Base-by-base conservation (phyloP, 2,797 vertebrate genomes). In the Mergus octosetaceus region DNA sequence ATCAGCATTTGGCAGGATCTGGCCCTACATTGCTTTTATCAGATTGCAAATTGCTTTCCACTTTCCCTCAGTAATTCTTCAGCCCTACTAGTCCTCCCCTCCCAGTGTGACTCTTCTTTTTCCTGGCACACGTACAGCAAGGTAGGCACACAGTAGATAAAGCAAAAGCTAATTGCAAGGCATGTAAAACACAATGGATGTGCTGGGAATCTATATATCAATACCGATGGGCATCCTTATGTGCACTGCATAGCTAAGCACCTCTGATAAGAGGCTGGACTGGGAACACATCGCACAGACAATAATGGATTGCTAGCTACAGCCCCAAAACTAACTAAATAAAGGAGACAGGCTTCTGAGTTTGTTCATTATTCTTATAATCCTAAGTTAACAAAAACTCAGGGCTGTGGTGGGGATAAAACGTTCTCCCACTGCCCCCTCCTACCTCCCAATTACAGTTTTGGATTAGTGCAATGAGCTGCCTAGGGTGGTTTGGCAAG, bases 311-410 rank as follows among this genome's bases (percentile, higher is more conserved):
- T 89, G 83, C 58, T 86, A 90, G 60, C 41, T 87, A 65, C 78
- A 94, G 20, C 25, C 19, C 47, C 32, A 76, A 83, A 91, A 93
- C 83, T 62, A 85, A 78, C 85, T 94, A 89, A 95, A 90, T 83
- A 93, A 89, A 94, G 25, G 47, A 96, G 30, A 56, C 57, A 77
- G 51, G 20, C 25, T 87, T 90, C 70, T 85, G 70, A 19, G 45
- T 84, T 81, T 95, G 39, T 84, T 93, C 74, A 82, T 95, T 95
- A 91, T 94, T 97, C 84, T 85, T 79, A 83, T 92, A 94, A 97
- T 96, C 85, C 70, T 78, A 92, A 89, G 0, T 81, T 89, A 96
- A 89, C 87, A 93, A 94, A 96, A 96, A 60, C 79, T 86, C 58
- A 56, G 19, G 43, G 25, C 65, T 89, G 54, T 69, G 81, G 32